phyloP scores from a whole-genome alignment of 2,888 invertebrate species.

The Drosophila sordidula region DNA sequence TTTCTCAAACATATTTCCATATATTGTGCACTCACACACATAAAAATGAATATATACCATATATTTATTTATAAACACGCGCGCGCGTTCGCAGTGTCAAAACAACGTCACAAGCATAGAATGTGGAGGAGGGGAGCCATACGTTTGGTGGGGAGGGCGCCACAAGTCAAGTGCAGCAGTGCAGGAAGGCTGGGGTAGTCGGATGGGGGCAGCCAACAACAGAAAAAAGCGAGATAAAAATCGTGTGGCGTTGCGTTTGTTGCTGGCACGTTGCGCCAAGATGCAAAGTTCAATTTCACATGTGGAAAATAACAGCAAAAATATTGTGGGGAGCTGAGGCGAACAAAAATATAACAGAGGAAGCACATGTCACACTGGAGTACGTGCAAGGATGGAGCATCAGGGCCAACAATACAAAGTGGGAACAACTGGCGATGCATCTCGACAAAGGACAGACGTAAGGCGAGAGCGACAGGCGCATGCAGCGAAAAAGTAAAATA shows the following conservation, averaged over 20 bases:
- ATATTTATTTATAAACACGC: constrained; percentile 79
- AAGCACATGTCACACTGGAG: constrained; percentile 74
- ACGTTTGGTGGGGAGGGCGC: constrained; percentile 30
- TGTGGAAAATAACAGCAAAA: constrained; percentile 73
- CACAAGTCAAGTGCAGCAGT: constrained; percentile 78
- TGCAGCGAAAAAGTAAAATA: constrained; percentile 36
- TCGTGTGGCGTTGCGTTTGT: constrained; percentile 43
- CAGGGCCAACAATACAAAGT: constrained; percentile 35
- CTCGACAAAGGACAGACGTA: constrained; percentile 65
- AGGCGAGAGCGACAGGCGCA: constrained; percentile 39
- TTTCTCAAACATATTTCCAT: constrained; percentile 60
- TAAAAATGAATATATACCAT: constrained; percentile 1
- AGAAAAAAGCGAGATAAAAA: constrained; percentile 44
- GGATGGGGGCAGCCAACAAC: constrained; percentile 16
- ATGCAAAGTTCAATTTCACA: constrained; percentile 80
- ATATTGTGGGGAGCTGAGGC: constrained; percentile 38
- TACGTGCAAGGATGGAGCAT: constrained; percentile 51
- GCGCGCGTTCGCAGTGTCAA: constrained; percentile 76
- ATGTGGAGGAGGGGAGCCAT: constrained; percentile 2
- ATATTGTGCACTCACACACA: neutral
- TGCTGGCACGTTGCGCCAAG: constrained; percentile 69
- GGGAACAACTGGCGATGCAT: constrained; percentile 60
- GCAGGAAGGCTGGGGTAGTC: neutral
- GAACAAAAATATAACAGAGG: constrained; percentile 71
- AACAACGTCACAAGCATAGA: constrained; percentile 70